phyloP scores from a whole-genome alignment of 1,140 invertebrate genomes.

The Harlomillsia oculata region DNA sequence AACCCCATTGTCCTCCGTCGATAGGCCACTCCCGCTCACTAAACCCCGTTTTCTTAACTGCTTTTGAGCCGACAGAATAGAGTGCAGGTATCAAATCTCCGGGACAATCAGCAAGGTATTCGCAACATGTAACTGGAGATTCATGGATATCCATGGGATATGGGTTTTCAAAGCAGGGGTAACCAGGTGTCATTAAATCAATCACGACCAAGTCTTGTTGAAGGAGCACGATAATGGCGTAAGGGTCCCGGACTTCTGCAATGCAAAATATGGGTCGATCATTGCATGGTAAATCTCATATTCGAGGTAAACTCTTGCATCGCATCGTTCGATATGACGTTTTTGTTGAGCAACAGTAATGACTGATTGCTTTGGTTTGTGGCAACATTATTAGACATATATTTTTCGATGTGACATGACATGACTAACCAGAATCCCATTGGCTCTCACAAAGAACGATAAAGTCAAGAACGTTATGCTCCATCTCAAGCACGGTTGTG shows the following conservation, averaged over 20 bases:
- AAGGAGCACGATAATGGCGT: conserved; percentile 91
- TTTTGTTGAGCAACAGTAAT: background rate
- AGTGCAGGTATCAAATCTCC: conserved; percentile 90
- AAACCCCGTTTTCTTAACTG: conserved; percentile 61
- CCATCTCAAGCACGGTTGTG: conserved; percentile 97
- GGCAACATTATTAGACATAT: background rate
- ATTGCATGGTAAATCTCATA: too few species aligned
- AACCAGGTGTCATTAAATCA: conserved; percentile 85
- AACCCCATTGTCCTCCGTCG: conserved; percentile 59
- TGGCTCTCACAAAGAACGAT: conserved; percentile 88
- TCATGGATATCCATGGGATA: conserved; percentile 99
- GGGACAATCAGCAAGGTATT: conserved; percentile 56
- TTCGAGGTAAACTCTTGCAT: too few species aligned
- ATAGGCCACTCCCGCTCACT: conserved; percentile 80
- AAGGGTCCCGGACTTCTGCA: conserved; percentile 90
- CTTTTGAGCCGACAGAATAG: conserved; percentile 72
- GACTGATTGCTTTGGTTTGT: background rate
- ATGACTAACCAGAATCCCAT: conserved; percentile 71
- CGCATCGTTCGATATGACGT: too few species aligned
- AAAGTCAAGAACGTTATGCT: conserved; percentile 95
- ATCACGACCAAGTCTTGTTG: conserved; percentile 97
- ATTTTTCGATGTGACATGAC: background rate
- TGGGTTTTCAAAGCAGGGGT: conserved; percentile 97
- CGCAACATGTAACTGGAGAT: conserved; percentile 89
- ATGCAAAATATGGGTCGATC: conserved; percentile 24